These are phyloP conservation scores for Rhodinocichla rosea DNA, from an alignment of 2,113 vertebrate species.

Conservation along the genomic window DNA sequence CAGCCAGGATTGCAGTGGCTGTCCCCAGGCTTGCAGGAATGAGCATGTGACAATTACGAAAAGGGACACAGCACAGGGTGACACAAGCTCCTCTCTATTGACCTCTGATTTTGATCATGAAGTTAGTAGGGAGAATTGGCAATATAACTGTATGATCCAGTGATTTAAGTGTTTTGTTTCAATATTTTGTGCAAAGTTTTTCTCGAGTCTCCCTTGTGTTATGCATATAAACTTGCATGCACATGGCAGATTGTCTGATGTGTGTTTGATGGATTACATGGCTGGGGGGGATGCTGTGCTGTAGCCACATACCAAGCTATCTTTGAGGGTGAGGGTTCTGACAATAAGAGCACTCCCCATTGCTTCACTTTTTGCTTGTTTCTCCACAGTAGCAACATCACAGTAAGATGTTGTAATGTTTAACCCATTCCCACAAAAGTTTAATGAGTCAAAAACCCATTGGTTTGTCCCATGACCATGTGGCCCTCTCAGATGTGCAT, in stretches of 20 bases:
- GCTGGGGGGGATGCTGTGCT: background rate
- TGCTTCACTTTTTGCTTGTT: background rate
- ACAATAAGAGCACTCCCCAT: background rate
- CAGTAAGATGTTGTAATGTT: background rate
- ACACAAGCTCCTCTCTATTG: background rate
- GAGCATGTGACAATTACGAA: background rate
- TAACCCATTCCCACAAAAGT: background rate
- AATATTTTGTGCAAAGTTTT: background rate
- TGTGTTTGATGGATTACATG: background rate
- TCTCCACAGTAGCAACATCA: background rate
- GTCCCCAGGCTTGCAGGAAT: background rate
- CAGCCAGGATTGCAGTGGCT: background rate
- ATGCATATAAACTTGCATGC: background rate
- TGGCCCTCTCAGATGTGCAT: background rate
- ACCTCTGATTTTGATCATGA: background rate
- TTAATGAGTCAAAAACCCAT: background rate
- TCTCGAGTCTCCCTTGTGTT: background rate
- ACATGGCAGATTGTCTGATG: background rate
- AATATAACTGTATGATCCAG: background rate
- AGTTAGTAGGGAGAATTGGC: background rate
- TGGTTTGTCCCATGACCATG: background rate
- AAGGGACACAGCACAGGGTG: background rate
- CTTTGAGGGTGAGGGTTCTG: background rate
- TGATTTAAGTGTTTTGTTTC: background rate
- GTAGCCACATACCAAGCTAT: background rate